Base-by-base conservation (phyloP, 2,797 vertebrate species). In the Melanotaenia trifasciata region DNA sequence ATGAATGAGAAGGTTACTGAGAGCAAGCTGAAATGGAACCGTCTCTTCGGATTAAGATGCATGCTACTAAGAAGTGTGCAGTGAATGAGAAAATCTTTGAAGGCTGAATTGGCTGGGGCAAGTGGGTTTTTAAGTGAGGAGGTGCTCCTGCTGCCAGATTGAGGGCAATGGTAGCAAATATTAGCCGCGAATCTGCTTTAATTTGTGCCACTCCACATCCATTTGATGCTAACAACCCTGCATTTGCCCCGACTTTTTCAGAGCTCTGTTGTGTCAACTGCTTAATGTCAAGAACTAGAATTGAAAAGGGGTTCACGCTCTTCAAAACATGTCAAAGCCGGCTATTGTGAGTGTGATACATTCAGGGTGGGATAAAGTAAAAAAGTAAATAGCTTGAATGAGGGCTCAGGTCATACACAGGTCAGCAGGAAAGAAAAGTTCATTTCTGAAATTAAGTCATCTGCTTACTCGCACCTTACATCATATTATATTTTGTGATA, bases 21-120 rank as follows among this genome's bases (percentile, higher is more conserved):
- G 71, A 83, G 76, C 43, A 50, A 68, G 64, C 77, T 81, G 85
- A 89, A 91, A 90, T 89, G 81, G 83, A 92, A 84, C 79, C 82
- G 84, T 92, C 86, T 88, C 81, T 89, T 91, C 83, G 81, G 88
- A 92, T 92, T 91, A 90, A 86, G 90, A 90, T 79, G 84, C 69
- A 81, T 84, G 87, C 81, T 54, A 56, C 67, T 26, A 6, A 16
- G 72, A 72, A 80, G 83, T 78, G 82, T 88, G 86, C 68, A 12
- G 57, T 9, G 87, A 90, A 90, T 92, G 78, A 68, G 76, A 84
- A 89, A 81, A 84, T 35, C 68, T 59, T 67, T 53, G 20, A 33
- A 70, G 56, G 63, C 72, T 74, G 70, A 78, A 70, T 65, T 56
- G 57, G 64, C 7, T 35, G 12, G 58, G 43, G 38, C 53, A 50